Base-by-base conservation (phyloP, 2,888 invertebrate genomes). In the Hirtodrosophila histrioides region DNA sequence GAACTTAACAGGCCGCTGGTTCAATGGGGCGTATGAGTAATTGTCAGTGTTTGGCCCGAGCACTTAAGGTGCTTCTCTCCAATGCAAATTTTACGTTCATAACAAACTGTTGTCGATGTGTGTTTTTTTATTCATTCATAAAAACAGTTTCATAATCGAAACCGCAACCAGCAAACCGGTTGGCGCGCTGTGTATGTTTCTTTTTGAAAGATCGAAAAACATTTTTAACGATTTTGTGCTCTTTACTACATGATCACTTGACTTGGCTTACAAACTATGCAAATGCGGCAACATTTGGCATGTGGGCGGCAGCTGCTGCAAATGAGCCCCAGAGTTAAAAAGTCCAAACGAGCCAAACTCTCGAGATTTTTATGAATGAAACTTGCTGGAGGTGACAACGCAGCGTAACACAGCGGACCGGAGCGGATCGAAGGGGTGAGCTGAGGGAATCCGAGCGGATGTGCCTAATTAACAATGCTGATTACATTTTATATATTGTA, bases 391-490 rank as follows among this genome's bases (percentile, higher is more conserved):
- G 83, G 84, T 83, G 86, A 82, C 83, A 86, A 65, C 69, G 36
- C 53, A 51, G 43, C 56, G 65, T 55, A 56, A 53, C 67, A 39
- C 44, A 49, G 49, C 33, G 48, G 3, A 17, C 17, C 17, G 17
- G 17, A 7, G 46, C 24, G 35, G 12, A n/a, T 12, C 12, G 11
- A 11, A 8, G 11, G 2, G 7, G 17, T n/a, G 33, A 27, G 0
- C 17, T 2, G 24, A 7, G 40, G 49, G 35, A 6, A 17, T 27
- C 33, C 46, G 61, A 80, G 77, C 82, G 82, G 82, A 82, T 82
- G 82, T 82, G 86, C 75, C 86, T 82, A 83, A 82, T 82, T 82
- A 86, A 82, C 73, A 80, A 77, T 73, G 81, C 75, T 82, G 81
- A 82, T 80, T 80, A 78, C 84, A 75, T 75, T 82, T 86, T 73